phyloP scores from a whole-genome alignment of 2,113 vertebrate species.

The Psettodes erumei region DNA sequence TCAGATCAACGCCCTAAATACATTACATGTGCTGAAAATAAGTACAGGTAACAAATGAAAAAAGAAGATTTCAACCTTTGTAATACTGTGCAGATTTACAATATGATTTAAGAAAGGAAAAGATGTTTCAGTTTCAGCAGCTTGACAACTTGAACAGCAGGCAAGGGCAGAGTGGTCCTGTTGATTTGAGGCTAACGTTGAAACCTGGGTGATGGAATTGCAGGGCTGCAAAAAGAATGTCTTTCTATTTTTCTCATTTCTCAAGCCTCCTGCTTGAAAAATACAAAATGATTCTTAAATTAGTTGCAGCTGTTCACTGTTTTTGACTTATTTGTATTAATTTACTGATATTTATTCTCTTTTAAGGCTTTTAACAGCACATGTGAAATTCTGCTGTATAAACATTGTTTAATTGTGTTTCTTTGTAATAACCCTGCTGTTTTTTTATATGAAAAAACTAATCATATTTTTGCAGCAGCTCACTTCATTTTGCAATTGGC shows the following conservation, averaged over 20 bases:
- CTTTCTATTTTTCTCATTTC: no score
- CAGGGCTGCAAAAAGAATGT: neutral
- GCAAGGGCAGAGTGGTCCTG: conserved; percentile 26
- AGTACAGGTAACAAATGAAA: no score
- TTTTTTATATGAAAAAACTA: neutral
- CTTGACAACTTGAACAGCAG: conserved; percentile 37
- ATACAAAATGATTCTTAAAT: no score
- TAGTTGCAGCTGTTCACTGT: neutral
- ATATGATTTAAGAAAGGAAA: neutral
- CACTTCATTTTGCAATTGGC: neutral
- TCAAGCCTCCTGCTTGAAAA: no score
- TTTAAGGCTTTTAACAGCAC: neutral
- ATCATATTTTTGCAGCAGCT: neutral
- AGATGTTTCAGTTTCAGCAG: neutral
- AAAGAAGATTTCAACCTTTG: no score
- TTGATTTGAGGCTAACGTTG: neutral
- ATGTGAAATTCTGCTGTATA: neutral
- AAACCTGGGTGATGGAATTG: neutral
- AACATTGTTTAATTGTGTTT: neutral
- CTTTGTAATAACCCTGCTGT: neutral
- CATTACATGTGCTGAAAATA: no score
- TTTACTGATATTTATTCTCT: neutral
- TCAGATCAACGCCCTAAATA: neutral
- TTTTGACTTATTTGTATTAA: neutral
- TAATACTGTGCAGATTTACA: no score